These are phyloP conservation scores for Papilio gigon DNA, from an alignment of 2,888 invertebrate species.

Conservation along the genomic window DNA sequence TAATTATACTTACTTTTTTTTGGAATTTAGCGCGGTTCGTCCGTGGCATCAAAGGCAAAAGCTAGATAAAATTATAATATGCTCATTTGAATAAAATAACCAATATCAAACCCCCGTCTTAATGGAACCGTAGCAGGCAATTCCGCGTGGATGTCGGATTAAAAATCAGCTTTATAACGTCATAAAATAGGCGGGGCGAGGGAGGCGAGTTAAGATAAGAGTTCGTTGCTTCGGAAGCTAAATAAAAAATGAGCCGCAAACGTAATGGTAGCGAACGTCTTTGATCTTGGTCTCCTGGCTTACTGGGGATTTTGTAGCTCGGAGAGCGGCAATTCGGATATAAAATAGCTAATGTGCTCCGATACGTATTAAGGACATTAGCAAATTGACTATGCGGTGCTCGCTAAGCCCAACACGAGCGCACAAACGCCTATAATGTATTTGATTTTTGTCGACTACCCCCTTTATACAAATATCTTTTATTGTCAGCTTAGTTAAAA, in stretches of 20 bases:
- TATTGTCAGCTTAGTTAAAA: neutral
- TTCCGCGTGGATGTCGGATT: constrained; percentile 74
- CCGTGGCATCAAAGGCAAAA: too few relatives aligned
- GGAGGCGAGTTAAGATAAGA: constrained; percentile 77
- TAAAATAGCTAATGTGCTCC: constrained; percentile 74
- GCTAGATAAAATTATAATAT: neutral
- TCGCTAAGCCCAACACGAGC: constrained; percentile 41
- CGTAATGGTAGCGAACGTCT: constrained; percentile 75
- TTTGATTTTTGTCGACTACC: constrained; percentile 12
- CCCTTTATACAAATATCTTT: neutral
- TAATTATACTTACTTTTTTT: too few relatives aligned
- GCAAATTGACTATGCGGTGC: constrained; percentile 65
- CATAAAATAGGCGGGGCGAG: constrained; percentile 75
- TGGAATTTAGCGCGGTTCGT: too few relatives aligned
- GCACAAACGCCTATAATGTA: constrained; percentile 23
- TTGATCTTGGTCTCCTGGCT: constrained; percentile 81
- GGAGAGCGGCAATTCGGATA: constrained; percentile 75
- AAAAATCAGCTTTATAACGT: constrained; percentile 82
- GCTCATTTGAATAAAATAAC: constrained; percentile 30
- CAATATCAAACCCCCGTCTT: constrained; percentile 50
- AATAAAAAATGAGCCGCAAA: constrained; percentile 83
- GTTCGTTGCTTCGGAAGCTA: constrained; percentile 65
- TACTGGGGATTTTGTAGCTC: constrained; percentile 75
- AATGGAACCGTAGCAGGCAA: constrained; percentile 60
- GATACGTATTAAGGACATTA: constrained; percentile 77